These are phyloP conservation scores for Chiloscyllium plagiosum DNA, from an alignment of 2,113 vertebrate genomes.

Conservation along the genomic window DNA sequence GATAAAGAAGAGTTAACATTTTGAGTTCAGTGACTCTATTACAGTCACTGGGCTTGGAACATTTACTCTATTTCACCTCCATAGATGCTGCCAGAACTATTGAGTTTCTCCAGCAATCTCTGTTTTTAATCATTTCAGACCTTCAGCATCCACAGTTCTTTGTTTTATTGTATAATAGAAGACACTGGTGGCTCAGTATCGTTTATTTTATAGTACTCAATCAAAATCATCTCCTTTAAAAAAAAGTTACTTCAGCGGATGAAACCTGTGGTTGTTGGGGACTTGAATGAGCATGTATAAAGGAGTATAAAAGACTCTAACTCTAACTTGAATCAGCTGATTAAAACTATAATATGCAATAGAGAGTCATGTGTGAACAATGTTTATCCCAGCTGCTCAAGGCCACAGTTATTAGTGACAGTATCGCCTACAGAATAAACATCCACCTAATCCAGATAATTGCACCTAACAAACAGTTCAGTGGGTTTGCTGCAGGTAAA, in stretches of 20 bases:
- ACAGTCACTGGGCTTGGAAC: too few relatives aligned
- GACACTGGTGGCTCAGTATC: background rate
- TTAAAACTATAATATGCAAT: background rate
- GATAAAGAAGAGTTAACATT: background rate
- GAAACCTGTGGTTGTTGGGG: background rate
- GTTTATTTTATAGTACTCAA: background rate
- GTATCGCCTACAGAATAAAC: background rate
- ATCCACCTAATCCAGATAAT: background rate
- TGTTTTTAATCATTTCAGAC: too few relatives aligned
- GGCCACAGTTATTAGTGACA: background rate
- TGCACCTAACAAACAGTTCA: background rate
- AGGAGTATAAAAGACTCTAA: background rate
- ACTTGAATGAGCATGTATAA: background rate
- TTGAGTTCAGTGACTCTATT: too few relatives aligned
- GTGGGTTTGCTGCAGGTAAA: background rate
- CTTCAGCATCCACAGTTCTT: too few relatives aligned
- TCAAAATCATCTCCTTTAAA: background rate
- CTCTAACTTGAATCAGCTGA: background rate
- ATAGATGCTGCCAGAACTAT: too few relatives aligned
- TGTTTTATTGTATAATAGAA: background rate
- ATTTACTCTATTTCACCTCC: too few relatives aligned
- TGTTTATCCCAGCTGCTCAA: background rate
- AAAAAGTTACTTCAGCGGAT: background rate
- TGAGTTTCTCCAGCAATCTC: too few relatives aligned
- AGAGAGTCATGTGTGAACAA: constrained; percentile 1